These are phyloP conservation scores for Apodemus speciosus DNA, from an alignment of 2,113 vertebrate genomes.

Conservation along the genomic window DNA sequence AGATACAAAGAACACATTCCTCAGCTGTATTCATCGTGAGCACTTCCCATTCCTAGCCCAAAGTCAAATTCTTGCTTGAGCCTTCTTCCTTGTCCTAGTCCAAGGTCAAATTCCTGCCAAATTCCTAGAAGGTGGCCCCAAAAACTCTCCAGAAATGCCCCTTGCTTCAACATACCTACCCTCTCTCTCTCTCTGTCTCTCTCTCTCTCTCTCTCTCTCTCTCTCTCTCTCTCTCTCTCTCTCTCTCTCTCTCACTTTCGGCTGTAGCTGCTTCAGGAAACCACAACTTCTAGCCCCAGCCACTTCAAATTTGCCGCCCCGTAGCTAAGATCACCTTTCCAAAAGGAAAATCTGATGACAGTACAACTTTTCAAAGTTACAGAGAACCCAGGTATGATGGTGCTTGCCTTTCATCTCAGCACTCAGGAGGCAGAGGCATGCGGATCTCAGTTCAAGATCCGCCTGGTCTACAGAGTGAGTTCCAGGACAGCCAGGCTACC, in stretches of 20 bases:
- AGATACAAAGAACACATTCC: too few species aligned
- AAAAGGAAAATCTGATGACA: slow-evolving; percentile 23
- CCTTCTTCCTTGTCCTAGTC: too few species aligned
- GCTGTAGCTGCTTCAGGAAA: neutral
- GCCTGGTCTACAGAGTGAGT: neutral
- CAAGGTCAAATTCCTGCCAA: too few species aligned
- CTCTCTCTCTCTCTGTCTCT: slow-evolving; percentile 9
- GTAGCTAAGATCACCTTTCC: neutral
- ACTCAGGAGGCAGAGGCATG: neutral
- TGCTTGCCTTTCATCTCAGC: neutral
- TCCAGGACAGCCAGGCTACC: too few species aligned
- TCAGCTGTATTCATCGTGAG: too few species aligned
- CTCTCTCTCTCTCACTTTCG: neutral
- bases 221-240: neutral
- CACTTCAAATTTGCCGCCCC: neutral
- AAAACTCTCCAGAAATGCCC: too few species aligned
- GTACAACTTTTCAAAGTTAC: neutral
- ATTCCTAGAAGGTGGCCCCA: too few species aligned
- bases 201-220: neutral
- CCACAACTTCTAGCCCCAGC: neutral
- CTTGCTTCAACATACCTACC: neutral
- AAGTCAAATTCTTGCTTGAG: too few species aligned
- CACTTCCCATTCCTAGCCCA: too few species aligned
- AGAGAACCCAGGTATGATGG: neutral
- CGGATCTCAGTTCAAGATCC: neutral